These are phyloP conservation scores for Diorhabda carinulata DNA, from an alignment of 1,140 invertebrate species.

Conservation along the genomic window DNA sequence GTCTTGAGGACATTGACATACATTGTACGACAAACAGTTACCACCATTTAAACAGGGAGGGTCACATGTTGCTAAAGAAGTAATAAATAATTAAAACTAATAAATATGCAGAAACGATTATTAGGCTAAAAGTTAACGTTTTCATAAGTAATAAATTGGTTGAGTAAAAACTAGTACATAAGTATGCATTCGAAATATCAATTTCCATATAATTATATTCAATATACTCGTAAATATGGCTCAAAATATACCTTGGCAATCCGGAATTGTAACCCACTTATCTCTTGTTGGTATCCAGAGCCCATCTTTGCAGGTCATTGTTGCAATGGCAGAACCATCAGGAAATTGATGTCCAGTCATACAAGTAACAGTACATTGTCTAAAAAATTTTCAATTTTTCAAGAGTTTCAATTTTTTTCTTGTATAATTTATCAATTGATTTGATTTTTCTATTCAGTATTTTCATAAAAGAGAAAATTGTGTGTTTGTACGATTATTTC, in stretches of 20 bases:
- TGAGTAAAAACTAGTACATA: too few relatives aligned
- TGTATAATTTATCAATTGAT: too few relatives aligned
- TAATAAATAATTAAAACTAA: neutral
- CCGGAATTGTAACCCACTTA: constrained; percentile 58
- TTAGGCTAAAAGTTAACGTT: neutral
- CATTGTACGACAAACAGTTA: constrained; percentile 66
- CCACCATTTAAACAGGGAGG: constrained; percentile 75
- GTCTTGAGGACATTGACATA: constrained; percentile 70
- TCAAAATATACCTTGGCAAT: constrained; percentile 57
- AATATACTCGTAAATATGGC: neutral
- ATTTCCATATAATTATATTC: too few relatives aligned
- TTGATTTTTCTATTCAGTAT: too few relatives aligned
- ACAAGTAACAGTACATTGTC: constrained; percentile 62
- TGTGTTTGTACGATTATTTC: too few relatives aligned
- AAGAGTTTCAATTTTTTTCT: neutral
- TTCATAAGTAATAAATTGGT: neutral
- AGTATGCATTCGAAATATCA: too few relatives aligned
- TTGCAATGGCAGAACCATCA: constrained; percentile 59
- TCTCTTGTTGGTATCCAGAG: constrained; percentile 58
- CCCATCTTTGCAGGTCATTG: constrained; percentile 60
- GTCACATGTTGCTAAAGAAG: constrained; percentile 60
- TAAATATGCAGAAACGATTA: neutral
- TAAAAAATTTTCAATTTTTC: constrained; percentile 43
- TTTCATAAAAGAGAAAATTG: too few relatives aligned
- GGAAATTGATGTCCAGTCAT: constrained; percentile 61